Conservation (phyloP, 23 tunicate genomes). For the Trididemnum nubilum region DNA sequence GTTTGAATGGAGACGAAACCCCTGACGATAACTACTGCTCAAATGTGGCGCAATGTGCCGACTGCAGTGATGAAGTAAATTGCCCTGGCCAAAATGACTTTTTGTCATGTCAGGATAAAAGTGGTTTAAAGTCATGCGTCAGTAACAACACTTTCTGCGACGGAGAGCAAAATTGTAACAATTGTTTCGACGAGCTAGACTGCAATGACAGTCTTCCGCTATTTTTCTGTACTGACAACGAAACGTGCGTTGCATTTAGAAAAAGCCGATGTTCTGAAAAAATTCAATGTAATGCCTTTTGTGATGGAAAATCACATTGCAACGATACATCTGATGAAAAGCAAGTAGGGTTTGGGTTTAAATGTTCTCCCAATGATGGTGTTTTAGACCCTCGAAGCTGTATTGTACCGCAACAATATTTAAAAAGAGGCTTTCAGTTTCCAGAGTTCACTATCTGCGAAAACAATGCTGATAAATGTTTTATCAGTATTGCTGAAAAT, state of each 20-base stretch:
- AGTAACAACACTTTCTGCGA: background rate
- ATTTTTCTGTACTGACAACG: slow-evolving; percentile 21
- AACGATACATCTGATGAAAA: slow-evolving; percentile 35
- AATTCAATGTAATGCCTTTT: slow-evolving; percentile 21
- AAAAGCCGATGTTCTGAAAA: slow-evolving; percentile 10
- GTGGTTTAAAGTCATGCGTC: background rate
- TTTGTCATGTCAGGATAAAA: background rate
- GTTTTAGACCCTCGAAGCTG: background rate
- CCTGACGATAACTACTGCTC: background rate
- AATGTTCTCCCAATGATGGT: background rate
- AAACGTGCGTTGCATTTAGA: background rate
- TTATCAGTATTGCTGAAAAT: background rate
- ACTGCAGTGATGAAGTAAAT: slow-evolving; percentile 26
- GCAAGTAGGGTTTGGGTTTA: slow-evolving; percentile 31
- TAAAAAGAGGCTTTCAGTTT: background rate
- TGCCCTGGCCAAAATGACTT: slow-evolving; percentile 8
- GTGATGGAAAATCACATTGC: slow-evolving; percentile 34
- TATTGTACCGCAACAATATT: slow-evolving; percentile 17
- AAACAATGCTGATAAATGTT: slow-evolving; percentile 26
- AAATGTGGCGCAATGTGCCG: background rate
- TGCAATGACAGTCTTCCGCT: background rate
- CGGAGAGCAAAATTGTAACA: slow-evolving; percentile 5
- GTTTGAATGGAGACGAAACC: background rate
- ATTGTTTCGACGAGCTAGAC: slow-evolving; percentile 26
- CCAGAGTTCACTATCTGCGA: background rate